phyloP scores from a whole-genome alignment of 1,140 invertebrate species.

The Brachionus angularis region DNA sequence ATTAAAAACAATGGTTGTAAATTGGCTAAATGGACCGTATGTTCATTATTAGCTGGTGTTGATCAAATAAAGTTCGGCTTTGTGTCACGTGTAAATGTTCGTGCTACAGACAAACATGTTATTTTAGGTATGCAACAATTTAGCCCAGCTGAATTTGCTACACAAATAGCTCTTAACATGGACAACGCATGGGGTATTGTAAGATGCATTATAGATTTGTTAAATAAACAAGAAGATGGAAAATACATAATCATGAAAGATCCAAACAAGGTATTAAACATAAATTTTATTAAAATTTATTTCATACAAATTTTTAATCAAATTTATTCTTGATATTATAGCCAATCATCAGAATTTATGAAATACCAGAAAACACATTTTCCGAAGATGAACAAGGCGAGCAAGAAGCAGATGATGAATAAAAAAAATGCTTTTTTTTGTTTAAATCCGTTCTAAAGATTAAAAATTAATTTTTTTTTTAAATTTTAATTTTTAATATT shows the following conservation, averaged over 20 bases:
- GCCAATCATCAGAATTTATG: slow-evolving; percentile 88
- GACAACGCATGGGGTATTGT: slow-evolving; percentile 98
- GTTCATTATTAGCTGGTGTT: slow-evolving; percentile 84
- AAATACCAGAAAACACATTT: slow-evolving; percentile 96
- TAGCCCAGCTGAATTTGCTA: slow-evolving; percentile 94
- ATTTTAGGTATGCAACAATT: slow-evolving; percentile 97
- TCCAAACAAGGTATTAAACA: slow-evolving; percentile 85
- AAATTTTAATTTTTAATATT: no score
- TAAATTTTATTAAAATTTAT: slow-evolving; percentile 14
- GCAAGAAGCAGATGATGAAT: slow-evolving; percentile 64
- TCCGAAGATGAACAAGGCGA: slow-evolving; percentile 83
- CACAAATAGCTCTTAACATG: slow-evolving; percentile 98
- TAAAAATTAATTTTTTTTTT: no score
- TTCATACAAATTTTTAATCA: slow-evolving; percentile 10
- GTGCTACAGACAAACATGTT: slow-evolving; percentile 91
- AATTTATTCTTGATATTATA: slow-evolving; percentile 51
- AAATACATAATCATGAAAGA: slow-evolving; percentile 98
- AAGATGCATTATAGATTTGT: slow-evolving; percentile 94
- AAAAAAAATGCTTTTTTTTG: no score
- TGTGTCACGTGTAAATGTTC: slow-evolving; percentile 83
- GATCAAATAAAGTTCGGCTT: slow-evolving; percentile 98
- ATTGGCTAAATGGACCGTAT: slow-evolving; percentile 95
- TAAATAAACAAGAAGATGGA: slow-evolving; percentile 95
- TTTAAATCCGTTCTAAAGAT: no score
- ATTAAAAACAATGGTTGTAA: slow-evolving; percentile 97